Evolutionary conservation across 2,797 vertebrate genomes (phyloP), one percentile per base, ranked within the genome.

Genomic region (Onychomys leucogaster): DNA sequence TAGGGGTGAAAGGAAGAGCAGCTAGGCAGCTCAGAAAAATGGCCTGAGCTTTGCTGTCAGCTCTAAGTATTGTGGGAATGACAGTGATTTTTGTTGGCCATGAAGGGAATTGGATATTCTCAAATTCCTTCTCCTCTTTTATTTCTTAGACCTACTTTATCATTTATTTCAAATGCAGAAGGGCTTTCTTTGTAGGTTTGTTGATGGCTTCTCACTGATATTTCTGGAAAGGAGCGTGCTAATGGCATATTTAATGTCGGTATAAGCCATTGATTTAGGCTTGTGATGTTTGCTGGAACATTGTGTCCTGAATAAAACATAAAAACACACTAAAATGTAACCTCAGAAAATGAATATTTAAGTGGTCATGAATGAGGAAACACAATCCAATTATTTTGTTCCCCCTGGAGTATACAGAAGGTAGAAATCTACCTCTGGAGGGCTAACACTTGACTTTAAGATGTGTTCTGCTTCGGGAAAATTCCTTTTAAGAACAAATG

Each of bases 301-400:
- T 1, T 93, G 46, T 77, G 84, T 91, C 16, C 25, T 63, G 97
- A 97, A 95, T 95, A 81, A 96, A 96, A 98, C 96, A 96, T 76
- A 96, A 96, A 84, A 77, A 52, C 61, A 84, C 32, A 49, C 37
- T 21, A 95, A 80, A 93, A 85, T 94, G 63, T 97, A 96, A 92
- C 92, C 77, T 92, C 81, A 82, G 95, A 96, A 95, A 93, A 37
- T 32, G 96, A 97, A 97, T 97, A 97, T 92, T 96, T 95, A 95
- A 96, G 86, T 82, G 80, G 90, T 91, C 75, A 81, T 82, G 86
- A 97, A 78, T 69, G 83, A 98, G 95, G 95, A 90, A 84, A 69
- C 57, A 96, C 84, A 97, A 94, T 95, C 89, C 86, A 96, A 95
- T 96, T 96, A 94, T 80, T 83, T 89, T 43, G 82, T 6, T 13